Evolutionary conservation across 2,113 vertebrate species (phyloP).

Genomic region (Capreolus pygargus): DNA sequence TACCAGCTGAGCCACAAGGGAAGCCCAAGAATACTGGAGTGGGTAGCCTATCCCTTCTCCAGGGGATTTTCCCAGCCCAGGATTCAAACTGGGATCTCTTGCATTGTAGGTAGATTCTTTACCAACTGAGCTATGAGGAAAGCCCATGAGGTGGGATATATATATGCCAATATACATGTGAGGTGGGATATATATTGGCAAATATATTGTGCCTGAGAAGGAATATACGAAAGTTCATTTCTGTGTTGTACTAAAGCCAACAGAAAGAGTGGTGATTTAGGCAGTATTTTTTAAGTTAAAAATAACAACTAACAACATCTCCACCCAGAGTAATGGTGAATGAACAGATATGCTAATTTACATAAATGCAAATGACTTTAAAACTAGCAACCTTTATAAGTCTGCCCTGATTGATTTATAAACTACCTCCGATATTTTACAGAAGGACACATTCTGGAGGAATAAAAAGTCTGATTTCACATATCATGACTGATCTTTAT

Average conservation of each 20-base stretch:
- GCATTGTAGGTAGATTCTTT: not conserved
- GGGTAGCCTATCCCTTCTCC: not conserved
- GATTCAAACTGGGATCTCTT: not conserved
- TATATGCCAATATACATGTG: too few species aligned
- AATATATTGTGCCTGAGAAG: not conserved
- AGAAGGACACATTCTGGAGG: not conserved
- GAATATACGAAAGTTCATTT: not conserved
- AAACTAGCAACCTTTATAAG: not conserved
- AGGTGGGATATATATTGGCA: not conserved
- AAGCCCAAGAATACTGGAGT: not conserved
- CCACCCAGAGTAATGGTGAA: not conserved
- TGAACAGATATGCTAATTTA: slow-evolving; percentile 21
- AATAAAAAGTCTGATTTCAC: slow-evolving; percentile 11
- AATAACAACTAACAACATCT: not conserved
- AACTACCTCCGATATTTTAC: not conserved
- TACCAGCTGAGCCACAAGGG: not conserved
- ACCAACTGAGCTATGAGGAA: not conserved
- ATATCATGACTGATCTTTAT: not conserved
- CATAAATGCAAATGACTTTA: not conserved
- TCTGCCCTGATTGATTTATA: not conserved
- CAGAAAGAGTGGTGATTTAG: not conserved
- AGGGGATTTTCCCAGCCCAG: not conserved
- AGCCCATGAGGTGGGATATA: not conserved
- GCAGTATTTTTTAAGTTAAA: not conserved
- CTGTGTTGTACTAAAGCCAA: not conserved